Conservation (phyloP, 2,797 vertebrate genomes). For the Myripristis jacobus region DNA sequence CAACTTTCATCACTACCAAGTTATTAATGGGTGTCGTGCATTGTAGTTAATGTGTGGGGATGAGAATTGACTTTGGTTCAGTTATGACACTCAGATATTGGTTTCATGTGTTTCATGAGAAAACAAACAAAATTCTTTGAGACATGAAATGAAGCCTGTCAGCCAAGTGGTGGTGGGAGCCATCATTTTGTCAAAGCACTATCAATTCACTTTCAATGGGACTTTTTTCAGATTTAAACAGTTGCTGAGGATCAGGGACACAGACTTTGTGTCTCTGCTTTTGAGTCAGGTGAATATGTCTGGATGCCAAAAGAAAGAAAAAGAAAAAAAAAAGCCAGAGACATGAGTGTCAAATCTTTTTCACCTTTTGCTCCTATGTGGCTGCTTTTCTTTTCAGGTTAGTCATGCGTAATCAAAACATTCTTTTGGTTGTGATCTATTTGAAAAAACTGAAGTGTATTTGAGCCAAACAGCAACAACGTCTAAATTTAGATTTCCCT, state of each 20-base stretch:
- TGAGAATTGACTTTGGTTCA: background rate
- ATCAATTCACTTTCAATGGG: no score
- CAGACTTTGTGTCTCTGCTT: background rate
- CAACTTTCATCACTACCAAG: constrained; percentile 9
- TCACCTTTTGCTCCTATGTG: background rate
- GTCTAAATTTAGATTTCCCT: background rate
- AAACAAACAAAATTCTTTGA: no score
- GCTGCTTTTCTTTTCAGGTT: background rate
- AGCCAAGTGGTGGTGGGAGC: no score
- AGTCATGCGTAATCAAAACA: background rate
- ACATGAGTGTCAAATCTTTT: background rate
- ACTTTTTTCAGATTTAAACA: background rate
- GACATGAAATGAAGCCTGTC: no score
- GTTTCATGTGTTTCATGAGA: background rate
- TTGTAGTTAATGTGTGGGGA: constrained; percentile 3
- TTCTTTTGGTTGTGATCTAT: background rate
- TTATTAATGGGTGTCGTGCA: constrained; percentile 17
- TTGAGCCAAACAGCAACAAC: background rate
- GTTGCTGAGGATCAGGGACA: background rate
- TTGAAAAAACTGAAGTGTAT: background rate
- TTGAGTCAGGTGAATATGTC: background rate
- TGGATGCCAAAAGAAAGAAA: background rate
- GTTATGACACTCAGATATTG: background rate
- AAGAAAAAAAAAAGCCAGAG: no score
- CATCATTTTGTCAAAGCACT: no score